These are phyloP conservation scores for Tursiops truncatus DNA, from an alignment of 2,113 vertebrate genomes.

Conservation along the genomic window DNA sequence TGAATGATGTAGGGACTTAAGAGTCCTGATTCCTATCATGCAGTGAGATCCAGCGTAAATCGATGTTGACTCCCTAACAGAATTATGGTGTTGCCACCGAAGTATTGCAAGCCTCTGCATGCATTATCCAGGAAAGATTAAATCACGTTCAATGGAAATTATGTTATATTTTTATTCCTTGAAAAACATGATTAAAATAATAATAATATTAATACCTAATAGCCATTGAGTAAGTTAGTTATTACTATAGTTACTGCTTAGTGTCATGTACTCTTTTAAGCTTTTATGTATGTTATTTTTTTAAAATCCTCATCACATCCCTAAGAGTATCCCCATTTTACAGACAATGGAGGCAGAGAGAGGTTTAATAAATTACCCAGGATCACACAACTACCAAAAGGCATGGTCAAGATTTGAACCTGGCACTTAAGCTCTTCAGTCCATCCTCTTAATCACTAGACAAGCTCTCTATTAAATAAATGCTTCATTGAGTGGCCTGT, in stretches of 20 bases:
- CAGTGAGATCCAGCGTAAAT: neutral
- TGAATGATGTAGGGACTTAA: neutral
- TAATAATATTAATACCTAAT: neutral
- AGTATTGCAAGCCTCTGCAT: neutral
- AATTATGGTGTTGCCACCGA: neutral
- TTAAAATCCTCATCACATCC: neutral
- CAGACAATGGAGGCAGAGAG: neutral
- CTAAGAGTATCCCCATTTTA: neutral
- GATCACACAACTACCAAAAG: conserved; percentile 22
- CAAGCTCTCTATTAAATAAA: neutral
- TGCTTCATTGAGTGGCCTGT: neutral
- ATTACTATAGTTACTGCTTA: neutral
- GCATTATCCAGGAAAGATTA: neutral
- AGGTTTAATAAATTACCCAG: neutral
- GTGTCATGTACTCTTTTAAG: neutral
- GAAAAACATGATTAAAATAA: neutral
- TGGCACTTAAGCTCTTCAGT: neutral
- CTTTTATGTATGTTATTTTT: neutral
- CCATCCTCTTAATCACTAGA: neutral
- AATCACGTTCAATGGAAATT: neutral
- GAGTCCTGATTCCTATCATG: neutral
- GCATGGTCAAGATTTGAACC: neutral
- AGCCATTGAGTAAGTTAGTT: neutral
- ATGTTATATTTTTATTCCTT: conserved; percentile 23
- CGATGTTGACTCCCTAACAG: neutral